Conservation (phyloP, 2,113 vertebrate genomes). For the Perca schrenkii region DNA sequence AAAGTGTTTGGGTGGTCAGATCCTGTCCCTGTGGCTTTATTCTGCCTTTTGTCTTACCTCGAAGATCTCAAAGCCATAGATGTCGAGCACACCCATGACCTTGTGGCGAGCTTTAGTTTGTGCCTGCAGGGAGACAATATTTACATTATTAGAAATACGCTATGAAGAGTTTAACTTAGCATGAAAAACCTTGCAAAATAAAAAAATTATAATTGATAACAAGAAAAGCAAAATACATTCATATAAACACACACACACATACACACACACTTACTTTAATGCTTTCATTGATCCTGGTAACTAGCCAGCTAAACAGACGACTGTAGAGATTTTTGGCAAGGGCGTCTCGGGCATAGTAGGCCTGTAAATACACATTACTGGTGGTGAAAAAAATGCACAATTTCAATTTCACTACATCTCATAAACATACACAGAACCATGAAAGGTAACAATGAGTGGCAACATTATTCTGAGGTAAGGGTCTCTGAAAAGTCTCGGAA, state of each 20-base stretch:
- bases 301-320: slow-evolving; percentile 96
- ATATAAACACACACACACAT: too few relatives aligned
- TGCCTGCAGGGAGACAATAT: slow-evolving; percentile 84
- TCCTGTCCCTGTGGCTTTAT: slow-evolving; percentile 38
- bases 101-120: slow-evolving; percentile 96
- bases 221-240: neutral
- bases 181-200: neutral
- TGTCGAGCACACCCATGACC: slow-evolving; percentile 99
- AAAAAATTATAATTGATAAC: neutral
- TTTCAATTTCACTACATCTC: neutral
- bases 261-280: slow-evolving; percentile 89
- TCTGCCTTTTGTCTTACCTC: slow-evolving; percentile 88
- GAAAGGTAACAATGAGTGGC: neutral
- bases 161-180: neutral
- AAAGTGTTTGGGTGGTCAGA: slow-evolving; percentile 22
- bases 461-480: neutral
- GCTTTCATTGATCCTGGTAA: slow-evolving; percentile 97
- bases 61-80: slow-evolving; percentile 99
- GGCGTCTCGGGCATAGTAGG: slow-evolving; percentile 97
- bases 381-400: neutral
- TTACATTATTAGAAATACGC: slow-evolving; percentile 1
- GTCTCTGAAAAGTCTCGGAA: too few relatives aligned
- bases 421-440: neutral
- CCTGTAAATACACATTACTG: slow-evolving; percentile 81
- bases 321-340: slow-evolving; percentile 99